phyloP scores from a whole-genome alignment of 2,113 vertebrate species.

The Gnathonemus echidnorhynchus region DNA sequence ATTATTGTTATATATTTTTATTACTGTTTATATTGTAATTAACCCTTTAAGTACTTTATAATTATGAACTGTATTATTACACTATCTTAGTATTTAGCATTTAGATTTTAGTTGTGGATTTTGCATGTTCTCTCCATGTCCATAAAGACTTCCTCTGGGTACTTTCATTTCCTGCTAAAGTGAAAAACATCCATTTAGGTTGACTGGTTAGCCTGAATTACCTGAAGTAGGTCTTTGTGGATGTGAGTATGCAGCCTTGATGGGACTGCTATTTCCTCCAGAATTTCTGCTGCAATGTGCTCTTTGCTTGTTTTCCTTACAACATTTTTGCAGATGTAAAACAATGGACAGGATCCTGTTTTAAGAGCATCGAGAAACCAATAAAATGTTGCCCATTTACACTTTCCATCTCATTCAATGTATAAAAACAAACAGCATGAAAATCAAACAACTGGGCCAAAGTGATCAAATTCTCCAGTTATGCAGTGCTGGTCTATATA shows the following conservation, averaged over 20 bases:
- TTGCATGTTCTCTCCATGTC: neutral
- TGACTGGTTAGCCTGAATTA: neutral
- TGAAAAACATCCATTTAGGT: neutral
- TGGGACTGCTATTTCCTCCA: neutral
- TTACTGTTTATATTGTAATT: neutral
- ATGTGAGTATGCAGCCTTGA: neutral
- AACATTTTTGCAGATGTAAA: neutral
- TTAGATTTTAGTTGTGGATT: neutral
- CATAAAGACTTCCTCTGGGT: neutral
- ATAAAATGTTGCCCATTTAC: neutral
- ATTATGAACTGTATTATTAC: neutral
- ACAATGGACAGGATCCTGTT: neutral
- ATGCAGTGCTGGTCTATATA: neutral
- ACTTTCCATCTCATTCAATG: neutral
- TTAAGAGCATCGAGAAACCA: neutral
- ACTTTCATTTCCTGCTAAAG: neutral
- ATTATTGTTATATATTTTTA: neutral
- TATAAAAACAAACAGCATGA: neutral
- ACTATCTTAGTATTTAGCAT: neutral
- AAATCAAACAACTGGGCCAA: neutral
- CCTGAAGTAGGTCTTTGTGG: neutral
- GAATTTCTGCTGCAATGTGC: neutral
- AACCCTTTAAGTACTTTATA: neutral
- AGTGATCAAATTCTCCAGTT: neutral
- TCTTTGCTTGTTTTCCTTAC: neutral